Evolutionary conservation across 2,113 vertebrate species (phyloP).

Genomic region (Halcyon malimbica): DNA sequence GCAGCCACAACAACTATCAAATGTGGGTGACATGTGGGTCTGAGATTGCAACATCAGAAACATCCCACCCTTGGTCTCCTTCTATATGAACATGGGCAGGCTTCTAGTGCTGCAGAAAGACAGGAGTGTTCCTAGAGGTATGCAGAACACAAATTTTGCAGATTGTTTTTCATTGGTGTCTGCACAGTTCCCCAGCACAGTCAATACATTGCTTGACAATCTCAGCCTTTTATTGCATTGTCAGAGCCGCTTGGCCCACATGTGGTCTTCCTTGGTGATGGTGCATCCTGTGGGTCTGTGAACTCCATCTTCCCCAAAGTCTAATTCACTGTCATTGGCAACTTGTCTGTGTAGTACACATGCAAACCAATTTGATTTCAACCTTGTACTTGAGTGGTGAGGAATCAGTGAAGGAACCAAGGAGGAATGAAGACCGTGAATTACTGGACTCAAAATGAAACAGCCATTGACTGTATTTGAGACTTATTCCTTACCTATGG

Average conservation of each 20-base stretch:
- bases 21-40: neutral
- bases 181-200: neutral
- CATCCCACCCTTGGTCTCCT: neutral
- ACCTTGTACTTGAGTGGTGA: neutral
- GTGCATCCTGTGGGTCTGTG: neutral
- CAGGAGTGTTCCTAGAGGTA: neutral
- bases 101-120: neutral
- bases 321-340: neutral
- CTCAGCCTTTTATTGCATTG: neutral
- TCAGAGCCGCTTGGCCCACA: neutral
- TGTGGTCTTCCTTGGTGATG: neutral
- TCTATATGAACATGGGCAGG: neutral
- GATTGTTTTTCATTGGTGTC: neutral
- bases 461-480: neutral
- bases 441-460: neutral
- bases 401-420: neutral
- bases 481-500: neutral
- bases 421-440: neutral
- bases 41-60: neutral
- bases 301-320: neutral
- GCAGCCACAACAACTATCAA: neutral
- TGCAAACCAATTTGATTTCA: neutral
- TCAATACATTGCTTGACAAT: neutral
- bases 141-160: neutral
- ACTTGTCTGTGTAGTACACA: rapidly evolving